Conservation (phyloP, 2,888 invertebrate genomes). For the Pseudanteris insignis region DNA sequence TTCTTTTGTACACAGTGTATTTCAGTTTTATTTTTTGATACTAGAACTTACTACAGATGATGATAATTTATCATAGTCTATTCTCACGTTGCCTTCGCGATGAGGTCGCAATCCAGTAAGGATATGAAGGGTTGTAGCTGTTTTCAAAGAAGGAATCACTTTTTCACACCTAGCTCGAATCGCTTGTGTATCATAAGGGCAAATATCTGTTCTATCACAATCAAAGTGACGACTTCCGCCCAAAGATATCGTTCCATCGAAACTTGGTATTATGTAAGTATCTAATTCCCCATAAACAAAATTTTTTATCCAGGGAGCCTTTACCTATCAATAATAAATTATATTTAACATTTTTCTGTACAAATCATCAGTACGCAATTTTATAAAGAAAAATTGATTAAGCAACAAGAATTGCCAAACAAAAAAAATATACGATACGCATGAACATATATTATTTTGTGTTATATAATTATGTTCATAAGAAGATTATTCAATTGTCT, state of each 20-base stretch:
- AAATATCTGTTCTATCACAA: constrained; percentile 75
- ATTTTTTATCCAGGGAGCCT: constrained; percentile 89
- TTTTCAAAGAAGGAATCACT: constrained; percentile 75
- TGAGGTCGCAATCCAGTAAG: constrained; percentile 82
- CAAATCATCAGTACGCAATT: too few species aligned
- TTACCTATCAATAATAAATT: too few species aligned
- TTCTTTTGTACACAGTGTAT: too few species aligned
- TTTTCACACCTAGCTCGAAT: constrained; percentile 82
- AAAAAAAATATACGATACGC: too few species aligned
- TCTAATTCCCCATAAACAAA: constrained; percentile 88
- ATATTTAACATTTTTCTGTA: too few species aligned
- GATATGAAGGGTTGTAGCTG: constrained; percentile 57
- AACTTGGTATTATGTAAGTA: constrained; percentile 85
- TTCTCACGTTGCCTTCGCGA: constrained; percentile 75
- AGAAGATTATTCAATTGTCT: not conserved
- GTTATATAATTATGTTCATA: too few species aligned
- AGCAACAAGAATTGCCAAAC: too few species aligned
- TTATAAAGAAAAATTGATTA: too few species aligned
- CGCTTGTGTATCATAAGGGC: constrained; percentile 77
- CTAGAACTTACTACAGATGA: constrained; percentile 13
- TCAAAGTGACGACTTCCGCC: constrained; percentile 89
- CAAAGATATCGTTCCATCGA: constrained; percentile 77
- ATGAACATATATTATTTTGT: too few species aligned
- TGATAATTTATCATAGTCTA: constrained; percentile 72
- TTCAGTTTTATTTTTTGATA: not conserved